Conservation (phyloP, 2,888 invertebrate species). For the Eupithecia vulgata region DNA sequence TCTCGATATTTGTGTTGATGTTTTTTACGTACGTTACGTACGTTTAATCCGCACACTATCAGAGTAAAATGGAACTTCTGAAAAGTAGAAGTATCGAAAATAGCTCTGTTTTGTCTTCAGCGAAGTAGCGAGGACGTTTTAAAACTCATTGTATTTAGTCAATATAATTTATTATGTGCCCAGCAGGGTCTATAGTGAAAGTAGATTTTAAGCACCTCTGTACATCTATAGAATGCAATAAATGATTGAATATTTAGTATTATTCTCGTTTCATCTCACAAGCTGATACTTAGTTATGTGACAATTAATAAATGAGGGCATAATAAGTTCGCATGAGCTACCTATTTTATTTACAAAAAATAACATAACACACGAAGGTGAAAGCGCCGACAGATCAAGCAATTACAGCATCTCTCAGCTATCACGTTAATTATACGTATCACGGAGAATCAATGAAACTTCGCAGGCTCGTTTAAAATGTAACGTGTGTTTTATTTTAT, state of each 20-base stretch:
- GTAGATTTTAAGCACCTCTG: too few relatives aligned
- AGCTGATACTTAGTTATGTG: background rate
- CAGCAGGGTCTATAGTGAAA: too few relatives aligned
- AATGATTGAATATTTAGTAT: too few relatives aligned
- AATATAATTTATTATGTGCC: too few relatives aligned
- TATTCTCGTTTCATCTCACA: too few relatives aligned
- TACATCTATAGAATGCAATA: too few relatives aligned
- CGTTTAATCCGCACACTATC: background rate
- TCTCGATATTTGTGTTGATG: background rate
- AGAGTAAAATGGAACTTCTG: background rate
- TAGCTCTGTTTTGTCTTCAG: too few relatives aligned
- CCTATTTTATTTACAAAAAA: background rate
- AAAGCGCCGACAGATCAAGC: conserved; percentile 66
- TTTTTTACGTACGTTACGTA: background rate
- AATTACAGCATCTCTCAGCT: conserved; percentile 55
- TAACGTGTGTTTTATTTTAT: conserved; percentile 58
- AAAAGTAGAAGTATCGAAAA: background rate
- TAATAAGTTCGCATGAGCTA: conserved; percentile 1
- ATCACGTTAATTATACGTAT: conserved; percentile 67
- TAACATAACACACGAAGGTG: conserved; percentile 27
- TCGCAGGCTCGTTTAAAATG: conserved; percentile 43
- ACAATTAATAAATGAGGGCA: background rate
- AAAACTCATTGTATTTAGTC: background rate
- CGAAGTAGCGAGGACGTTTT: too few relatives aligned
- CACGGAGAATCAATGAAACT: conserved; percentile 40